These are phyloP conservation scores for Echinops telfairi DNA, from an alignment of 2,113 vertebrate species.

Conservation along the genomic window DNA sequence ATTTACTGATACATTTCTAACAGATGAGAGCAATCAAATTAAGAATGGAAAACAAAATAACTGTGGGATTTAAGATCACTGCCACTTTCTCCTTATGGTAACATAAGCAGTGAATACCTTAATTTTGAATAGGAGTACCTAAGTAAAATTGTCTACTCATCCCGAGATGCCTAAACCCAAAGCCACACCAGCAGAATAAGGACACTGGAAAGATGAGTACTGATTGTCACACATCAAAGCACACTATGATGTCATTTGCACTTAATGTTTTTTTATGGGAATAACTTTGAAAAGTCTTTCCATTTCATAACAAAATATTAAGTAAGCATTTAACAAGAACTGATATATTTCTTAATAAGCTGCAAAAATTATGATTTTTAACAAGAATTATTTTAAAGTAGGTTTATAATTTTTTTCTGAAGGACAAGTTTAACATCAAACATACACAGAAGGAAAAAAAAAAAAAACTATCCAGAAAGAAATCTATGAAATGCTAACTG, in stretches of 20 bases:
- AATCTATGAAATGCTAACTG: background rate
- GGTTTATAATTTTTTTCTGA: too few relatives aligned
- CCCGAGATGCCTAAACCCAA: background rate
- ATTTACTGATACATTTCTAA: background rate
- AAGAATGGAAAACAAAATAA: background rate
- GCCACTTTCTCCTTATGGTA: background rate
- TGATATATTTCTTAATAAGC: background rate
- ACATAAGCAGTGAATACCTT: background rate
- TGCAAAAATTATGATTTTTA: background rate
- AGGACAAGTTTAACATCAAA: too few relatives aligned
- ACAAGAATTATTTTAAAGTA: too few relatives aligned
- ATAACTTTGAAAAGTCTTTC: background rate
- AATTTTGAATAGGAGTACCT: too few relatives aligned
- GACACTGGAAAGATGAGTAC: background rate
- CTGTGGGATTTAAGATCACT: background rate
- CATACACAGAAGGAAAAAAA: too few relatives aligned
- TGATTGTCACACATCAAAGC: background rate
- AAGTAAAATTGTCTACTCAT: background rate
- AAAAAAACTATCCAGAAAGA: background rate
- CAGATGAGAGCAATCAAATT: background rate
- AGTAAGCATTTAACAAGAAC: background rate
- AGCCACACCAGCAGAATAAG: background rate
- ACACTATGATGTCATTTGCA: background rate
- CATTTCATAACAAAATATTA: background rate
- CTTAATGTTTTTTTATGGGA: background rate